These are phyloP conservation scores for Leguminivora glycinivorella DNA, from an alignment of 1,140 invertebrate genomes.

Conservation along the genomic window DNA sequence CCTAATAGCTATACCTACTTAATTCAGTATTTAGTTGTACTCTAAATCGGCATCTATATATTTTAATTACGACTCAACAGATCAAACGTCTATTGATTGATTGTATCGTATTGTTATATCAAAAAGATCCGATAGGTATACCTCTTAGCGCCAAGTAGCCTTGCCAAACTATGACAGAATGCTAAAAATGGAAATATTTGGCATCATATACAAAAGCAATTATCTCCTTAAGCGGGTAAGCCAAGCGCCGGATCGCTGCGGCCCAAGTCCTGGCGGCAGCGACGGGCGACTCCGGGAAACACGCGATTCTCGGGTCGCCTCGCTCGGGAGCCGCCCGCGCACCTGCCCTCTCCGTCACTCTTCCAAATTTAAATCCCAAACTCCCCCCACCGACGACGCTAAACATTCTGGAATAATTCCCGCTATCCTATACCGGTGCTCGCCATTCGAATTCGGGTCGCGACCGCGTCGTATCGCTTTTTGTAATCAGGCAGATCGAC, in stretches of 20 bases:
- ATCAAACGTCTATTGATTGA: neutral
- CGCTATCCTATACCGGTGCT: conserved; percentile 71
- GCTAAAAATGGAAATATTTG: conserved; percentile 10
- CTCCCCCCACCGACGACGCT: conserved; percentile 70
- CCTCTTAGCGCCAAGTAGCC: neutral
- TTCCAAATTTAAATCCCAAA: conserved; percentile 78
- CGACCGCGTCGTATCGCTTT: conserved; percentile 74
- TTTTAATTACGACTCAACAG: neutral
- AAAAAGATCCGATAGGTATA: neutral
- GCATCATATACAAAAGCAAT: neutral
- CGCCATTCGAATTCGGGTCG: conserved; percentile 78
- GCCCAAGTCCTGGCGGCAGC: conserved; percentile 43
- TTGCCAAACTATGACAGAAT: conserved; percentile 1
- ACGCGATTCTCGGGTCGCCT: conserved; percentile 55
- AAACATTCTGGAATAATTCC: conserved; percentile 78
- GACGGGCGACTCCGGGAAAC: conserved; percentile 50
- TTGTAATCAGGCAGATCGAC: conserved; percentile 47
- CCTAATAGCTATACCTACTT: no score
- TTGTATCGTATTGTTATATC: neutral
- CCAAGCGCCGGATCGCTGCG: conserved; percentile 39
- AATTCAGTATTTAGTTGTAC: neutral
- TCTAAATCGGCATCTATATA: neutral
- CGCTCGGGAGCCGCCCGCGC: conserved; percentile 70
- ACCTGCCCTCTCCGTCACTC: conserved; percentile 78
- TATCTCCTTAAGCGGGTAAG: neutral